Evolutionary conservation across 1,140 invertebrate genomes (phyloP).

Genomic region (Hylaeus anthracinus): DNA sequence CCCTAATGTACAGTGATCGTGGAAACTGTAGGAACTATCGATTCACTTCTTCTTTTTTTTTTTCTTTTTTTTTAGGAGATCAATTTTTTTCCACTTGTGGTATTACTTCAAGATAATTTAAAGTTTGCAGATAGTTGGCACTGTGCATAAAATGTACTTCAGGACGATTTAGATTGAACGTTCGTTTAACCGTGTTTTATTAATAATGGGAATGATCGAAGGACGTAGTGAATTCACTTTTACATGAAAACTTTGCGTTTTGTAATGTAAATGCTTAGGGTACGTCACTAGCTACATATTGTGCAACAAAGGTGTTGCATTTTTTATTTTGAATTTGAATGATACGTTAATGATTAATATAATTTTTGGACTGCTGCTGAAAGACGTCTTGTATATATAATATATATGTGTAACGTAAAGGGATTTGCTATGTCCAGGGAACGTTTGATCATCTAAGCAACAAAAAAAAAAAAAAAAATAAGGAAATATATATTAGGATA

Average conservation of each 20-base stretch:
- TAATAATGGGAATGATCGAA: not conserved
- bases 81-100: not conserved
- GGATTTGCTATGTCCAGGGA: not conserved
- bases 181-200: not conserved
- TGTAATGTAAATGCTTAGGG: not conserved
- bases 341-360: not conserved
- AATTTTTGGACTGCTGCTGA: not conserved
- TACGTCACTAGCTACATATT: not conserved
- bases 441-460: not conserved
- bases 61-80: not conserved
- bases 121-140: not conserved
- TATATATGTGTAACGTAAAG: not conserved
- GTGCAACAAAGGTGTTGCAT: not conserved
- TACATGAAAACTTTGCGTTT: not conserved
- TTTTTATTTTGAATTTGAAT: not conserved
- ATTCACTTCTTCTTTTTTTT: not conserved
- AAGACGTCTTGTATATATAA: not conserved
- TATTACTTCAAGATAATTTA: constrained; percentile 25
- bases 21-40: not conserved
- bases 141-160: constrained; percentile 8
- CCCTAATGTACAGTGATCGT: constrained; percentile 1
- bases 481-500: not conserved
- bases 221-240: not conserved
- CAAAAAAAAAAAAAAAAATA: not conserved
- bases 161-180: constrained; percentile 10